Evolutionary conservation across 2,113 vertebrate genomes (phyloP).

Genomic region (Nerophis ophidion): DNA sequence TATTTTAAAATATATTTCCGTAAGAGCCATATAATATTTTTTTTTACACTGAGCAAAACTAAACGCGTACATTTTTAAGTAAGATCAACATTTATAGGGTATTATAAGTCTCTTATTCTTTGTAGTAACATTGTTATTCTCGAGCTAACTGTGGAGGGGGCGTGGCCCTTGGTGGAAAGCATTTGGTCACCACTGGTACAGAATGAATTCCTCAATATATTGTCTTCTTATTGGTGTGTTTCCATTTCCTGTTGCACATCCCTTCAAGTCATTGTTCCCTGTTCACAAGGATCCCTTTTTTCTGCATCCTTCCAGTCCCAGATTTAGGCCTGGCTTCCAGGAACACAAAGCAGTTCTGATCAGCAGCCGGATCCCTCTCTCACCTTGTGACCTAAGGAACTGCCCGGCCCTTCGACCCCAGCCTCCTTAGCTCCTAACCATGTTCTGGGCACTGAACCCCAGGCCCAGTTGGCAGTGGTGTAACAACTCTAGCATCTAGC

Average conservation of each 20-base stretch:
- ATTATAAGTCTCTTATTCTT: too few species aligned
- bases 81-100: too few species aligned
- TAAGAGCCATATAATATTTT: too few species aligned
- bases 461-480: slow-evolving; percentile 21
- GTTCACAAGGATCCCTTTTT: slow-evolving; percentile 41
- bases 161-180: too few species aligned
- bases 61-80: too few species aligned
- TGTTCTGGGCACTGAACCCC: slow-evolving; percentile 60
- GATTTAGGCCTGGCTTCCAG: slow-evolving; percentile 66
- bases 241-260: not conserved
- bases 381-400: slow-evolving; percentile 82
- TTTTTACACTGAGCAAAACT: too few species aligned
- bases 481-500: slow-evolving; percentile 21
- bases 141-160: too few species aligned
- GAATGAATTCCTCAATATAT: too few species aligned
- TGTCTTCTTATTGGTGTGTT: too few species aligned
- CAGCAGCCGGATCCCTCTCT: slow-evolving; percentile 56
- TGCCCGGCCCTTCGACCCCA: slow-evolving; percentile 78
- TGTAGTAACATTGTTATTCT: too few species aligned
- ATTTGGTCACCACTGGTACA: too few species aligned
- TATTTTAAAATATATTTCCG: too few species aligned
- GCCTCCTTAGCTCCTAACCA: slow-evolving; percentile 44
- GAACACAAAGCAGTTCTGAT: slow-evolving; percentile 74
- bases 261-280: not conserved
- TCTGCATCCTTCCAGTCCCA: slow-evolving; percentile 77